Percentiles rank a stretch among this genome's conserved stretches.
Evolutionary conservation across 2,797 vertebrate species (phyloP).

Genomic region (Atherinosoma microstoma): DNA sequence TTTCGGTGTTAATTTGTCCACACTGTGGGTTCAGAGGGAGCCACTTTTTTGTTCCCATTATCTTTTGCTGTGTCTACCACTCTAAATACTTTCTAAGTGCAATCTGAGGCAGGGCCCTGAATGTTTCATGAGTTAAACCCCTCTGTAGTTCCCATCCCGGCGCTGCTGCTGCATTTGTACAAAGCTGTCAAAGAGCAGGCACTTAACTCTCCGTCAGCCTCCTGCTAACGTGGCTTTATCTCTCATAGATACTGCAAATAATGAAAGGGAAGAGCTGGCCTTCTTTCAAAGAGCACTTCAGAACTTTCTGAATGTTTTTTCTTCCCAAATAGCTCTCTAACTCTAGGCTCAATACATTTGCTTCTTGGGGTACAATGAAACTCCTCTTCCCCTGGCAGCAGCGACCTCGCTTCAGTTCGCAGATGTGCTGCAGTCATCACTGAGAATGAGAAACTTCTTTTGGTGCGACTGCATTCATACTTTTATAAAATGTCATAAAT

Average conservation of each 20-base stretch:
- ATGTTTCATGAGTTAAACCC: conserved; percentile 77
- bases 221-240: conserved; percentile 60
- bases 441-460: conserved; percentile 34
- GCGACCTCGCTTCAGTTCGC: conserved; percentile 46
- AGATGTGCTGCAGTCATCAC: conserved; percentile 49
- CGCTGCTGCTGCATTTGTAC: conserved; percentile 67
- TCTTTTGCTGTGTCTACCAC: conserved; percentile 45
- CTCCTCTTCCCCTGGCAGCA: conserved; percentile 42
- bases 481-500: conserved; percentile 2
- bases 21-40: conserved; percentile 34
- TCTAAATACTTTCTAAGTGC: conserved; percentile 65
- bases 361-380: conserved; percentile 60
- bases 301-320: conserved; percentile 47
- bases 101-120: conserved; percentile 66
- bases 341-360: conserved; percentile 56
- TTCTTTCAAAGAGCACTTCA: conserved; percentile 68
- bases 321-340: conserved; percentile 53
- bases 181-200: conserved; percentile 67
- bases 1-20: conserved; percentile 42
- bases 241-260: conserved; percentile 60
- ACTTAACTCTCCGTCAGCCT: conserved; percentile 67
- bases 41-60: conserved; percentile 54
- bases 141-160: conserved; percentile 62
- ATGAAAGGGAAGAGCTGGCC: conserved; percentile 57
- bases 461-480: not conserved